These are phyloP conservation scores for Noturus placidus DNA, from an alignment of 2,113 vertebrate genomes.

Conservation along the genomic window DNA sequence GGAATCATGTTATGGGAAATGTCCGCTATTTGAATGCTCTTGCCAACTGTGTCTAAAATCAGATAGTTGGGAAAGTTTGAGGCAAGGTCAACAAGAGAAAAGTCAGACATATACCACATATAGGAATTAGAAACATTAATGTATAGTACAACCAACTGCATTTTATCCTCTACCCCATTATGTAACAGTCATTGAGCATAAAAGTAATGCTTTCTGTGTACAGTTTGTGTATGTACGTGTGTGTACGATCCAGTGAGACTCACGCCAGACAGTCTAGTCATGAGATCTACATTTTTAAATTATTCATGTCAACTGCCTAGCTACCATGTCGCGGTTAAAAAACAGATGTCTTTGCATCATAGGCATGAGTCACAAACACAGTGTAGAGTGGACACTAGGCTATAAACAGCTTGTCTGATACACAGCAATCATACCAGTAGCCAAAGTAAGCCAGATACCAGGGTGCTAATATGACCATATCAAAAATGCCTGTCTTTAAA, in stretches of 20 bases:
- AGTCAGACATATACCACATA: neutral
- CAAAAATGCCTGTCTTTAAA: neutral
- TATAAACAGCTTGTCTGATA: conserved; percentile 39
- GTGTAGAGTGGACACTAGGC: neutral
- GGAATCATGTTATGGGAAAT: neutral
- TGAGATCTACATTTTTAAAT: conserved; percentile 7
- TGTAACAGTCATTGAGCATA: neutral
- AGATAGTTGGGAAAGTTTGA: conserved; percentile 17
- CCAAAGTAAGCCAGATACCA: neutral
- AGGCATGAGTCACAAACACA: conserved; percentile 29
- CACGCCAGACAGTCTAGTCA: neutral
- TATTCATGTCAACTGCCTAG: conserved; percentile 5
- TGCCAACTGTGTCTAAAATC: conserved; percentile 32
- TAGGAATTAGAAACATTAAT: neutral
- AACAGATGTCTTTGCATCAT: neutral
- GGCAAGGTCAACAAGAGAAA: neutral
- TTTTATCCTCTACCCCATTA: neutral
- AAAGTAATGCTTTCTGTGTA: neutral
- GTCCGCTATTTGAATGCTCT: neutral
- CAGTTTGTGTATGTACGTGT: neutral
- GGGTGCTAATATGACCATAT: conserved; percentile 1
- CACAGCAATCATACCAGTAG: conserved; percentile 2
- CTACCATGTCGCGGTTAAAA: conserved; percentile 34
- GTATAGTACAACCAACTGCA: neutral
- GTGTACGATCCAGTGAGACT: neutral